Base-by-base conservation (phyloP, 2,888 invertebrate genomes). In the Xylota segnis region DNA sequence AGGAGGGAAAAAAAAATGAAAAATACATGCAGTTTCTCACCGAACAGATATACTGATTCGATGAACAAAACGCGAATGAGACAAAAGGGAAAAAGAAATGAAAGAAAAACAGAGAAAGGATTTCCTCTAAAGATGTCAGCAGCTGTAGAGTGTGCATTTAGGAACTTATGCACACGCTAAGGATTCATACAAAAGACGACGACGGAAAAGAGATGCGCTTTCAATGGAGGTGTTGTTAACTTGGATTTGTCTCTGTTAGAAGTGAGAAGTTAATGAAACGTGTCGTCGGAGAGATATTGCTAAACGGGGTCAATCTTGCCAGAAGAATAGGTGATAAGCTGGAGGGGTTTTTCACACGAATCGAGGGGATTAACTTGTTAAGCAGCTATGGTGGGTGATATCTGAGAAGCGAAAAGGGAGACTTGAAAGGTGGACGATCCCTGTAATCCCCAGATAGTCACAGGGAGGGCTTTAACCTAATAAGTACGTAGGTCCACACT, bases 61-160 rank as follows among this genome's bases (percentile, higher is more conserved):
- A 45, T 40, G 40, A 43, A 72, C 37, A 37, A 71, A 71, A 77
- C 27, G 43, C 2, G 23, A 23, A 3, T 23, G 52, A 16, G 52
- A 72, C 32, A 32, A 32, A 7, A 7, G 5, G 32, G 0, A 32
- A 7, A 32, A 40, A 12, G 37, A 65, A 40, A 23, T 5, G 59
- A 72, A 58, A 58, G 40, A 29, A 47, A 40, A 40, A 34, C 1
- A 47, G 32, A 59, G 23, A 68, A 74, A 40, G 68, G 63, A 50
- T 63, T 70, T 81, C 43, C 16, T 50, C 56, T 45, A 75, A 83
- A 68, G 79, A 83, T 78, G 77, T 61, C 77, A 58, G 34, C 32
- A 29, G n/a, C 65, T n/a, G n/a, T 66, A 37, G 47, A 75, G 45
- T 78, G 56, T 56, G 50, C 29, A 78, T 65, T 58, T 66, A 77